These are phyloP conservation scores for Protonemura montana DNA, from an alignment of 2,888 invertebrate species.

Conservation along the genomic window DNA sequence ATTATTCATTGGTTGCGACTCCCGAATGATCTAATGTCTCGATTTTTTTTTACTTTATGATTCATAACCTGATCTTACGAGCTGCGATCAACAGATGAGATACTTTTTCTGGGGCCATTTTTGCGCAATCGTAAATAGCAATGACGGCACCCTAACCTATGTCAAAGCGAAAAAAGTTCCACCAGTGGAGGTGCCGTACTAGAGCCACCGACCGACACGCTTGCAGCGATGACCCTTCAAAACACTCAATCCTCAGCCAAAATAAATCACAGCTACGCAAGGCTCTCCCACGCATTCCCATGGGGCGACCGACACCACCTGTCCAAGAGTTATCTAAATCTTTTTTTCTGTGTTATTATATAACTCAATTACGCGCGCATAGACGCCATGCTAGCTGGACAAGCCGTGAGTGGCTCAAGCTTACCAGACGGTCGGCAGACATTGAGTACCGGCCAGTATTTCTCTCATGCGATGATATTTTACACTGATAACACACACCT, in stretches of 20 bases:
- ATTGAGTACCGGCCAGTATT: background rate
- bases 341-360: background rate
- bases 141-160: background rate
- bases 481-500: background rate
- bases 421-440: background rate
- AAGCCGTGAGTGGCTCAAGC: background rate
- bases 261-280: background rate
- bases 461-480: background rate
- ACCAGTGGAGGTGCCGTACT: background rate
- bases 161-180: background rate
- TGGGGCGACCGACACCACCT: background rate
- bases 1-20: background rate
- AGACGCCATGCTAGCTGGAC: background rate
- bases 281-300: background rate
- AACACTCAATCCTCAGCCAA: background rate
- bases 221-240: background rate
- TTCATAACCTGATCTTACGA: background rate
- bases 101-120: background rate
- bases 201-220: background rate
- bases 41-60: background rate
- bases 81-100: background rate
- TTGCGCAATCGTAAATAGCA: background rate
- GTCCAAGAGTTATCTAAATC: background rate
- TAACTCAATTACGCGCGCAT: background rate
- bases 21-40: background rate